Percentiles rank a stretch among this genome's conserved stretches.
These are phyloP conservation scores for Dolichomitus sp. DNA, from an alignment of 2,888 invertebrate genomes.

Conservation along the genomic window DNA sequence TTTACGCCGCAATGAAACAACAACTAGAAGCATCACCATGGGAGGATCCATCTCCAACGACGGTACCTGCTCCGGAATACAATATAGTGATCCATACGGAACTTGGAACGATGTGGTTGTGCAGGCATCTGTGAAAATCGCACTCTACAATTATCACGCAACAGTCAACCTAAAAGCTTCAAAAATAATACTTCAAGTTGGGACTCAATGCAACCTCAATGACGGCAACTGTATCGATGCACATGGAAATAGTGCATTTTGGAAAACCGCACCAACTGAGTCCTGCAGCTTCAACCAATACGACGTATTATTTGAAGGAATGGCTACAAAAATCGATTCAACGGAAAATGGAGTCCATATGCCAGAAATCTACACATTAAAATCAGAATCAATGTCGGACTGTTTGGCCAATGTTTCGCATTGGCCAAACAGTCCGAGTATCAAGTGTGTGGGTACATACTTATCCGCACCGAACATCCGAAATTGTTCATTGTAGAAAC, in stretches of 20 bases:
- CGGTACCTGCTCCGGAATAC: conserved; percentile 62
- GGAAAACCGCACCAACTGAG: conserved; percentile 34
- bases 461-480: conserved; percentile 60
- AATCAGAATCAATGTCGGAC: conserved; percentile 25
- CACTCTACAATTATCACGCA: conserved; percentile 29
- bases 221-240: conserved; percentile 40
- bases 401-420: too few relatives aligned
- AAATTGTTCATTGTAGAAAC: conserved; percentile 54
- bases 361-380: conserved; percentile 41
- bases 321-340: conserved; percentile 17
- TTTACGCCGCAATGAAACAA: conserved; percentile 31
- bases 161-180: conserved; percentile 21
- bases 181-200: conserved; percentile 22
- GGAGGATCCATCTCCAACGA: conserved; percentile 18
- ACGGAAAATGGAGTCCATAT: neutral
- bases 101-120: conserved; percentile 42
- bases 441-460: conserved; percentile 48
- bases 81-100: conserved; percentile 60
- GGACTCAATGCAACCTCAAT: conserved; percentile 46
- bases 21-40: conserved; percentile 40
- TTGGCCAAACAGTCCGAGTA: conserved; percentile 30
- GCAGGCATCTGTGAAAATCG: too few relatives aligned
- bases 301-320: conserved; percentile 49
- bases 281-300: conserved; percentile 47
- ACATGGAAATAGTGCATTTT: conserved; percentile 53